Percentiles rank a stretch among this genome's conserved stretches.
Conservation (phyloP, 2,797 vertebrate genomes). For the Gadopsis bispinosus region DNA sequence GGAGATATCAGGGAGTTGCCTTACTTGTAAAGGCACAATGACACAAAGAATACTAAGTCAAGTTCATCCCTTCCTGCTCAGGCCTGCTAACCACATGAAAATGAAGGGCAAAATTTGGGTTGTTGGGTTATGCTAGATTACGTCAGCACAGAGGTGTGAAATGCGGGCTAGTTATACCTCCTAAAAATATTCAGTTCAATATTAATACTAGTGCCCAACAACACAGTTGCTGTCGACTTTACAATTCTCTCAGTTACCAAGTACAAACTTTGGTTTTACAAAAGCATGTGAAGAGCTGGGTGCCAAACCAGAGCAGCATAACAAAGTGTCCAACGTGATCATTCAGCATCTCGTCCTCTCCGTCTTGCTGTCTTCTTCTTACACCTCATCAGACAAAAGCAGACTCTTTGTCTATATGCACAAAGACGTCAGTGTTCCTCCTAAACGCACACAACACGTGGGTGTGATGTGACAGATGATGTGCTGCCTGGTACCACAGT, state of each 20-base stretch:
- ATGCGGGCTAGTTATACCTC: neutral
- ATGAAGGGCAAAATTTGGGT: neutral
- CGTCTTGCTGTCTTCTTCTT: slow-evolving; percentile 18
- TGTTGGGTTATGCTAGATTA: neutral
- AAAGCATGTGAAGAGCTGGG: neutral
- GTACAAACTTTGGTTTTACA: neutral
- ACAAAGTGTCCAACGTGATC: neutral
- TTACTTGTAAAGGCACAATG: too few species aligned
- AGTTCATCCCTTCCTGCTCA: neutral
- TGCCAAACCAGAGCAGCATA: neutral
- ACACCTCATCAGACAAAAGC: slow-evolving; percentile 61
- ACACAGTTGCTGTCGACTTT: neutral
- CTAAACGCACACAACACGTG: slow-evolving; percentile 32
- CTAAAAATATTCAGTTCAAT: neutral
- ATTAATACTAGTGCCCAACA: neutral
- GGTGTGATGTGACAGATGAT: slow-evolving; percentile 57
- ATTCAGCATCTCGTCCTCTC: neutral
- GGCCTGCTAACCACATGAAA: neutral
- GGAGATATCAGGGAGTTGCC: neutral
- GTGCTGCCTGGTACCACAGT: slow-evolving; percentile 71
- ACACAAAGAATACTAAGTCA: neutral
- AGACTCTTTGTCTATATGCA: slow-evolving; percentile 57
- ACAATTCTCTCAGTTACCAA: neutral
- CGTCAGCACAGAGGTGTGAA: neutral
- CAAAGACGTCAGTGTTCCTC: slow-evolving; percentile 76